Conservation (phyloP, 2,113 vertebrate genomes). For the Chionis minor region DNA sequence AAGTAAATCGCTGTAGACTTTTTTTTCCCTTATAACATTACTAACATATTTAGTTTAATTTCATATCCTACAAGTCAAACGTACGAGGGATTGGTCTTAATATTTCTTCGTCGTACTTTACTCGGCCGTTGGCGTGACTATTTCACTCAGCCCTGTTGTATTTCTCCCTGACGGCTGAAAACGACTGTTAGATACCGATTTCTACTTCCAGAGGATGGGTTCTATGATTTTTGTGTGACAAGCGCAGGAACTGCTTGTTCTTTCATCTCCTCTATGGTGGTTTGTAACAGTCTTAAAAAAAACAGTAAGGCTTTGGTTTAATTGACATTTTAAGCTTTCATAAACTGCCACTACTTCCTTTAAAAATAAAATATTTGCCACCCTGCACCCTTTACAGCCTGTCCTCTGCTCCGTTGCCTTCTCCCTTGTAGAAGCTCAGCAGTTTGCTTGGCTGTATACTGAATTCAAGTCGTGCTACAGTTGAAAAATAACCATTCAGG, state of each 20-base stretch:
- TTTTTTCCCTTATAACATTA: fast-evolving
- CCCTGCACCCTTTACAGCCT: background rate
- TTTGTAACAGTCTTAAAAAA: background rate
- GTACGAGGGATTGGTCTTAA: background rate
- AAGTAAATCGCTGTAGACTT: background rate
- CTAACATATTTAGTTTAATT: background rate
- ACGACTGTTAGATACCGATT: conserved; percentile 30
- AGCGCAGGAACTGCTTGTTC: background rate
- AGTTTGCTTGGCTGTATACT: background rate
- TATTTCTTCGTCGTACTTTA: background rate
- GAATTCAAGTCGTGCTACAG: background rate
- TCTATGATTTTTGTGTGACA: background rate
- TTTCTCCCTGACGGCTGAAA: conserved; percentile 25
- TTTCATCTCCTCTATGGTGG: background rate
- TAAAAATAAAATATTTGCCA: background rate
- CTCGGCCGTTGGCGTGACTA: background rate
- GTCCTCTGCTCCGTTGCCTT: background rate
- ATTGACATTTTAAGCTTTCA: conserved; percentile 12
- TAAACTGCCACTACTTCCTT: background rate
- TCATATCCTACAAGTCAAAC: background rate
- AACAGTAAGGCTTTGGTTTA: background rate
- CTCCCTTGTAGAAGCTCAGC: background rate
- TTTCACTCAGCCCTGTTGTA: background rate
- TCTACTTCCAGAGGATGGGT: background rate
- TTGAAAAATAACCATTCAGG: background rate